Base-by-base conservation (phyloP, 2,113 vertebrate species). In the Centrocercus urophasianus region DNA sequence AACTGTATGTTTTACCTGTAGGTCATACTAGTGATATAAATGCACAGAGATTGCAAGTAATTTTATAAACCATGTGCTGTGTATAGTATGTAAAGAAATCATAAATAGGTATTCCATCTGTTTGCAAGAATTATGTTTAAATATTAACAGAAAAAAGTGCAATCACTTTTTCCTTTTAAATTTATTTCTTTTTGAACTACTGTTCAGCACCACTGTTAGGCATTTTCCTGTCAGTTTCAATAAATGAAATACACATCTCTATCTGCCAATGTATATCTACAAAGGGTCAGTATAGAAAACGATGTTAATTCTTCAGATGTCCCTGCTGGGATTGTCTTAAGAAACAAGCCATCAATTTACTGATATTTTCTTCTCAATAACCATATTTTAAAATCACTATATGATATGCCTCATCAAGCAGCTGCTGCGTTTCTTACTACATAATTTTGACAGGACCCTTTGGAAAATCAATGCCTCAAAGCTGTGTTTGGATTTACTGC, bases 401-500 rank as follows among this genome's bases (percentile, higher is more conserved):
- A 73, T 89, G 34, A 36, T 90, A 94, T 92, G 83, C 81, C 72
- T 96, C 91, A 97, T 97, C 95, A 97, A 96, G 36, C 47, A 50
- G 57, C 48, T 93, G 63, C 71, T 97, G 98, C 95, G 94, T 97
- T 97, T 96, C 93, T 97, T 97, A 69, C 72, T 92, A 83, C 67
- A 97, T 96, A 95, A 96, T 96, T 97, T 96, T 95, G 96, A 97
- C 90, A 96, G 82, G 96, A 93, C 17, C 6, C 5, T 92, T 97
- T 91, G 60, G 78, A 97, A 97, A 97, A 97, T 96, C 97, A 97
- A 86, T 97, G 94, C 95, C 90, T 97, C 30, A 93, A 91, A 97
- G 94, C 81, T 95, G 69, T 97, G 69, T 97, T 97, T 98, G 93
- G 91, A 96, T 97, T 97, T 97, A 95, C 86, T 97, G 84, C 76